Percentiles rank a stretch among this genome's conserved stretches.
phyloP scores from a whole-genome alignment of 2,888 invertebrate genomes.

The Osmoderma eremita region DNA sequence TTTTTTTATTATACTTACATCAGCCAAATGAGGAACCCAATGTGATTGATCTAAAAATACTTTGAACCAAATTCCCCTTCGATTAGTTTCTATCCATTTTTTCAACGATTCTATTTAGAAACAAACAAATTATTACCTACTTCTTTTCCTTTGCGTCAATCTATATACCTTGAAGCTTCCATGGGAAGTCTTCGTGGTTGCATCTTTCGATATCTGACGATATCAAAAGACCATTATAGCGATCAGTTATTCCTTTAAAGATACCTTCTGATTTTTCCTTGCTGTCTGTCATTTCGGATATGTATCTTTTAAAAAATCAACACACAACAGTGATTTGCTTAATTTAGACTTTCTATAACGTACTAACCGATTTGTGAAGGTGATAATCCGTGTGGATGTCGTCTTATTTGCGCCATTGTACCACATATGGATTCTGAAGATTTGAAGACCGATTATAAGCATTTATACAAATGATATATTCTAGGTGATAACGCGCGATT shows the following conservation, averaged over 20 bases:
- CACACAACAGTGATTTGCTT: neutral
- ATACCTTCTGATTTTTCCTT: slow-evolving; percentile 42
- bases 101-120: slow-evolving; percentile 72
- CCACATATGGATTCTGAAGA: slow-evolving; percentile 2
- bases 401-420: slow-evolving; percentile 10
- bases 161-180: slow-evolving; percentile 67
- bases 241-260: slow-evolving; percentile 69
- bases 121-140: neutral
- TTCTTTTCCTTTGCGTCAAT: slow-evolving; percentile 1
- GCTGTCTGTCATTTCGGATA: slow-evolving; percentile 34
- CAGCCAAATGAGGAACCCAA: slow-evolving; percentile 79
- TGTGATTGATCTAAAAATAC: slow-evolving; percentile 75
- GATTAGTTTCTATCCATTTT: slow-evolving; percentile 72
- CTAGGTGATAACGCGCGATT: slow-evolving; percentile 3
- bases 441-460: neutral
- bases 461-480: neutral
- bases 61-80: slow-evolving; percentile 84
- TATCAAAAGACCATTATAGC: slow-evolving; percentile 80
- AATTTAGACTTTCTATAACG: neutral
- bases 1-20: slow-evolving; percentile 2
- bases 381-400: neutral
- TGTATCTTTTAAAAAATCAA: slow-evolving; percentile 30
- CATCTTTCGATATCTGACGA: slow-evolving; percentile 71
- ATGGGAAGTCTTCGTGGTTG: slow-evolving; percentile 64
- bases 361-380: slow-evolving; percentile 22